These are phyloP conservation scores for Drosophila subquinaria DNA, from an alignment of 2,888 invertebrate species.

Conservation along the genomic window DNA sequence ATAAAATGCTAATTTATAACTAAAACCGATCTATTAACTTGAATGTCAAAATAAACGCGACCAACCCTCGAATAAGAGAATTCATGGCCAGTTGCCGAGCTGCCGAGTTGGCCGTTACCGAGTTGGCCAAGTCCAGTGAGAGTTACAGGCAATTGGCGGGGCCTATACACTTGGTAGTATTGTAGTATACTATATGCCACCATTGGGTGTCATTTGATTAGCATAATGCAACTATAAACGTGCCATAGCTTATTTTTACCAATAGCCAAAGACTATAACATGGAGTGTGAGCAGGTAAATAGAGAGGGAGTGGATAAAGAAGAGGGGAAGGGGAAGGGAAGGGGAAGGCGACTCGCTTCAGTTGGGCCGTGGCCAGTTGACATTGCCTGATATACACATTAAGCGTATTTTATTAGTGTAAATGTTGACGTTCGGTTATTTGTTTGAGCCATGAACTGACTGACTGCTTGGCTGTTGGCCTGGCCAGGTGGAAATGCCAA, in stretches of 20 bases:
- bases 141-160: constrained; percentile 46
- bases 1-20: constrained; percentile 79
- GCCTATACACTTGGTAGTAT: constrained; percentile 11
- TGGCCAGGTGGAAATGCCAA: constrained; percentile 72
- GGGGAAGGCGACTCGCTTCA: constrained; percentile 50
- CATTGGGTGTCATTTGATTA: constrained; percentile 82
- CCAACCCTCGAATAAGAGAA: constrained; percentile 52
- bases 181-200: constrained; percentile 65
- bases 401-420: constrained; percentile 76
- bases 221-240: constrained; percentile 81
- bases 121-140: constrained; percentile 42
- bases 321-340: not conserved
- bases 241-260: constrained; percentile 77
- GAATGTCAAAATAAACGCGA: constrained; percentile 77
- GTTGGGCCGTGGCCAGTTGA: constrained; percentile 49
- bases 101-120: constrained; percentile 9
- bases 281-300: not conserved
- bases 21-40: constrained; percentile 82
- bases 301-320: not conserved
- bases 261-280: constrained; percentile 55
- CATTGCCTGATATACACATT: constrained; percentile 71
- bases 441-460: constrained; percentile 59
- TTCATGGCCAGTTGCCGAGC: constrained; percentile 50
- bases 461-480: constrained; percentile 23
- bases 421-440: constrained; percentile 75